Evolutionary conservation across 2,797 vertebrate genomes (phyloP).

Genomic region (Anas capensis): DNA sequence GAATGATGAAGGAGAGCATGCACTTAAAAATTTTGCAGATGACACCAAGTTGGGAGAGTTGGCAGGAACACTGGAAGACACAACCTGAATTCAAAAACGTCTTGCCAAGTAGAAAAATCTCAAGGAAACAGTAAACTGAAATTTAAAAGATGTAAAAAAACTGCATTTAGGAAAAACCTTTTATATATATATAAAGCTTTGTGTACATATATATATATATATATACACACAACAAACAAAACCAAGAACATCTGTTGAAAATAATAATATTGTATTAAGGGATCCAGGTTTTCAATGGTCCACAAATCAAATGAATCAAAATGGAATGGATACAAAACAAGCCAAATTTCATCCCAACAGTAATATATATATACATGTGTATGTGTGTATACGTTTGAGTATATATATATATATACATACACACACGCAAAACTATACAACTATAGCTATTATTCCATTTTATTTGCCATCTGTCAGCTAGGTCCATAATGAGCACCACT

Average conservation of each 20-base stretch:
- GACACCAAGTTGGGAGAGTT: neutral
- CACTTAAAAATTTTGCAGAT: neutral
- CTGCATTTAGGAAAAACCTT: neutral
- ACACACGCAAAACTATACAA: no score
- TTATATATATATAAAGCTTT: neutral
- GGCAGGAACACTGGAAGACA: neutral
- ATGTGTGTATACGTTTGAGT: no score
- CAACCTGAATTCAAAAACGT: neutral
- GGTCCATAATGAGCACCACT: no score
- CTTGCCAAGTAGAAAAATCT: neutral
- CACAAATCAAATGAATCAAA: neutral
- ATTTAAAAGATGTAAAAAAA: neutral
- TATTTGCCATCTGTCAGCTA: neutral
- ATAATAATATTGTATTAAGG: neutral
- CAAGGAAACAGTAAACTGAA: neutral
- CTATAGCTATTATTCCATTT: neutral
- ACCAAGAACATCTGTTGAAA: neutral
- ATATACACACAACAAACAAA: fast-evolving
- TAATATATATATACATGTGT: neutral
- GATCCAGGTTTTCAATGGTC: neutral
- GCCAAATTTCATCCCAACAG: neutral
- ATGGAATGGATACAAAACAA: neutral
- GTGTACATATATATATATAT: no score
- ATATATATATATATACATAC: no score
- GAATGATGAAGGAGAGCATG: neutral